These are phyloP conservation scores for Chymomyza fuscimana DNA, from an alignment of 2,888 invertebrate genomes.

Conservation along the genomic window DNA sequence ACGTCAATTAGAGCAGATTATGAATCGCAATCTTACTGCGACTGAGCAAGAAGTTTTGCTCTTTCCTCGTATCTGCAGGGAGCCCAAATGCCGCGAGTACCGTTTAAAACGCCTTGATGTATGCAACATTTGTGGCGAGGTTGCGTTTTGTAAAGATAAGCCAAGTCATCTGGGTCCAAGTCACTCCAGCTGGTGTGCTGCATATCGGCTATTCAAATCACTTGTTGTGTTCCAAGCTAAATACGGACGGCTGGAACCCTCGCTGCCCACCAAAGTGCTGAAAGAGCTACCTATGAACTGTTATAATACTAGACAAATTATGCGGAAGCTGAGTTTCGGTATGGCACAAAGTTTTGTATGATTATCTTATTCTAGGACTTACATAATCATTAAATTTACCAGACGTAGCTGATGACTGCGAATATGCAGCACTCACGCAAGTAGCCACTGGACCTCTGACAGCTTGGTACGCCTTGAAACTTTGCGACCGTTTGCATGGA, in stretches of 20 bases:
- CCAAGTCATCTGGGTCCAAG: slow-evolving; percentile 81
- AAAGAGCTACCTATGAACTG: slow-evolving; percentile 64
- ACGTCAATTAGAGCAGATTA: slow-evolving; percentile 82
- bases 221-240: slow-evolving; percentile 83
- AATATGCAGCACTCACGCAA: slow-evolving; percentile 84
- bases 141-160: slow-evolving; percentile 82
- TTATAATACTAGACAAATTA: slow-evolving; percentile 69
- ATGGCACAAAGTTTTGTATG: slow-evolving; percentile 13
- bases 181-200: slow-evolving; percentile 82
- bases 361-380: neutral
- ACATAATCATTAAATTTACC: neutral
- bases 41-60: slow-evolving; percentile 86
- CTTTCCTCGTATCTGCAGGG: slow-evolving; percentile 84
- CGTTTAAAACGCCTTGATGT: slow-evolving; percentile 80
- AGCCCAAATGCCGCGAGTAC: slow-evolving; percentile 82
- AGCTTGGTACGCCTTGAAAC: slow-evolving; percentile 82
- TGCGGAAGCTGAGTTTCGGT: slow-evolving; percentile 70
- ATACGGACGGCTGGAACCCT: slow-evolving; percentile 82
- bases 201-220: slow-evolving; percentile 83
- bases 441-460: slow-evolving; percentile 85
- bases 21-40: slow-evolving; percentile 82
- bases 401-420: slow-evolving; percentile 81
- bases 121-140: slow-evolving; percentile 83
- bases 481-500: slow-evolving; percentile 61
- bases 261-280: slow-evolving; percentile 81